Evolutionary conservation across 2,888 invertebrate species (phyloP).

Genomic region (Erannis defoliaria): DNA sequence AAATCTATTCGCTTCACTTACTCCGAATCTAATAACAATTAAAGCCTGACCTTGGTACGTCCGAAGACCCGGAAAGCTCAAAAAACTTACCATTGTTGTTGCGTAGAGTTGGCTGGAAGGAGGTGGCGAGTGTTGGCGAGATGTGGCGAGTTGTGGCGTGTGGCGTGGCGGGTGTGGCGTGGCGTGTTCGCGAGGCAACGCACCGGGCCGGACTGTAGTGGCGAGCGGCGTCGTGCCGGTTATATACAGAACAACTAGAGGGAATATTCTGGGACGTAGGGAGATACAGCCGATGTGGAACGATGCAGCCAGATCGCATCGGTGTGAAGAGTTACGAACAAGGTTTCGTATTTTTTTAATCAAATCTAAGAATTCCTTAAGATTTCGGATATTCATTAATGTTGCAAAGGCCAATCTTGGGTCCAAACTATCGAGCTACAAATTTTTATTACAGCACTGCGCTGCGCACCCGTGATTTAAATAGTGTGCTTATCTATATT

Average conservation of each 20-base stretch:
- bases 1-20: slow-evolving; percentile 31
- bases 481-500: too few species aligned
- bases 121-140: slow-evolving; percentile 19
- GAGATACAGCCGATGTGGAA: neutral
- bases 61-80: slow-evolving; percentile 21
- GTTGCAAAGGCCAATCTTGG: too few species aligned
- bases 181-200: slow-evolving; percentile 80
- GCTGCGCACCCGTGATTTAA: too few species aligned
- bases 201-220: slow-evolving; percentile 78
- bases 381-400: too few species aligned
- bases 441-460: too few species aligned
- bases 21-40: slow-evolving; percentile 28
- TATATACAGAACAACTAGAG: slow-evolving; percentile 55
- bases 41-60: slow-evolving; percentile 25
- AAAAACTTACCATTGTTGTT: slow-evolving; percentile 43
- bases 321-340: neutral
- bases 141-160: slow-evolving; percentile 40
- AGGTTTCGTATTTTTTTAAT: neutral
- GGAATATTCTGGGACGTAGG: slow-evolving; percentile 60
- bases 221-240: slow-evolving; percentile 24
- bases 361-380: too few species aligned
- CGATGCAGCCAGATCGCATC: neutral
- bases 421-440: too few species aligned
- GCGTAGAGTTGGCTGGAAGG: slow-evolving; percentile 4
- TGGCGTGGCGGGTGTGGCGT: slow-evolving; percentile 53